phyloP scores from a whole-genome alignment of 53 echinoderm and acorn worm species.

The Pentamera pediparva region DNA sequence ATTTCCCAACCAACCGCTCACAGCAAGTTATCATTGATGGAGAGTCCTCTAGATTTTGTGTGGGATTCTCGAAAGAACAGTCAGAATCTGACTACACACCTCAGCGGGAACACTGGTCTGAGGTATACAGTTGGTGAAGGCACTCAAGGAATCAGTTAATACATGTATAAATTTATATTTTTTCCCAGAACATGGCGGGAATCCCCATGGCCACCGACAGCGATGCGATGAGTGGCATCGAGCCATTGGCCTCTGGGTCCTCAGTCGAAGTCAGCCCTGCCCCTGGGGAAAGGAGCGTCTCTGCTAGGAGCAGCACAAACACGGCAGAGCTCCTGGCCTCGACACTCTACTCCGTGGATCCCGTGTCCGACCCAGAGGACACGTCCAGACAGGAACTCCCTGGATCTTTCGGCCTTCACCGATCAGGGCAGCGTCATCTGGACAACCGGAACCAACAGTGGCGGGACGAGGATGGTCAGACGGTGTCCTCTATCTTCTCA shows the following conservation, averaged over 20 bases:
- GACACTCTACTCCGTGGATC: neutral
- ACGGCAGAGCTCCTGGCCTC: neutral
- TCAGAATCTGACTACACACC: too few species aligned
- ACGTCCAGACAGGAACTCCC: neutral
- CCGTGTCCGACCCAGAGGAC: constrained; percentile 1
- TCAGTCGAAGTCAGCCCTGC: constrained; percentile 45
- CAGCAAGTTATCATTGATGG: neutral
- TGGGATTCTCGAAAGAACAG: too few species aligned
- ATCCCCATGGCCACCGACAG: constrained; percentile 30
- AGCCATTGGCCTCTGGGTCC: constrained; percentile 55
- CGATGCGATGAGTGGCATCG: constrained; percentile 74
- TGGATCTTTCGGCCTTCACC: neutral
- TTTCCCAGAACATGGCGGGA: neutral
- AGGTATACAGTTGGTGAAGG: too few species aligned
- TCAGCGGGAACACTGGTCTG: too few species aligned
- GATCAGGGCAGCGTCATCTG: neutral
- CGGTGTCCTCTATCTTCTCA: constrained; percentile 19
- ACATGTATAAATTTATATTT: neutral
- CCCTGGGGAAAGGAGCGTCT: neutral
- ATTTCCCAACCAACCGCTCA: neutral
- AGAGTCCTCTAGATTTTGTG: too few species aligned
- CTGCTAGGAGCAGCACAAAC: neutral
- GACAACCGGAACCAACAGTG: neutral
- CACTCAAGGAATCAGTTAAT: too few species aligned
- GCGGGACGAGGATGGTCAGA: constrained; percentile 10